Percentiles rank a stretch among this genome's conserved stretches.
These are phyloP conservation scores for Drosophila borealis DNA, from an alignment of 2,888 invertebrate genomes.

Conservation along the genomic window DNA sequence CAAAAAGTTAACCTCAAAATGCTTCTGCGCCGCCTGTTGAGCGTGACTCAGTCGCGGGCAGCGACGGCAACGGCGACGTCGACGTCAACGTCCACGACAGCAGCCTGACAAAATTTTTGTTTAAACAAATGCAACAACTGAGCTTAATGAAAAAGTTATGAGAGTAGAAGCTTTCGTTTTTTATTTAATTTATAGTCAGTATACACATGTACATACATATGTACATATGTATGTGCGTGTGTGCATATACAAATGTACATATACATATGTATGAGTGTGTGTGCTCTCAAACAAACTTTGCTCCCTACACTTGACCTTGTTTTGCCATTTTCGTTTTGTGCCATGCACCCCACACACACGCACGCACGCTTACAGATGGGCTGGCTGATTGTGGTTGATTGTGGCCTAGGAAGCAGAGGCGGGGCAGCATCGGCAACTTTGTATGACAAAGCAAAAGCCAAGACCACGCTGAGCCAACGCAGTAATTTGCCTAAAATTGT, in stretches of 20 bases:
- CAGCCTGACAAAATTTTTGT: slow-evolving; percentile 47
- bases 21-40: slow-evolving; percentile 58
- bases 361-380: slow-evolving; percentile 19
- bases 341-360: slow-evolving; percentile 43
- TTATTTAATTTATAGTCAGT: slow-evolving; percentile 16
- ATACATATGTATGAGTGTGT: slow-evolving; percentile 27
- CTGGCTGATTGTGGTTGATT: slow-evolving; percentile 48
- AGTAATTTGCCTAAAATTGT: slow-evolving; percentile 68
- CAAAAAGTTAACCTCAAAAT: slow-evolving; percentile 75
- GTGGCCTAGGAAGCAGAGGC: slow-evolving; percentile 14
- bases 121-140: slow-evolving; percentile 57
- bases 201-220: not conserved
- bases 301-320: slow-evolving; percentile 80
- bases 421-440: slow-evolving; percentile 48
- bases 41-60: slow-evolving; percentile 60
- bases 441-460: slow-evolving; percentile 61
- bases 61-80: slow-evolving; percentile 1
- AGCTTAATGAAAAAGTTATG: slow-evolving; percentile 66
- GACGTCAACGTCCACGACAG: slow-evolving; percentile 19
- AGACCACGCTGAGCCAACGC: slow-evolving; percentile 50
- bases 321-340: slow-evolving; percentile 76
- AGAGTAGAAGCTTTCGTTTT: slow-evolving; percentile 53
- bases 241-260: not conserved
- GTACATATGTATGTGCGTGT: slow-evolving; percentile 3
- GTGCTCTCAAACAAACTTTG: slow-evolving; percentile 76